phyloP scores from a whole-genome alignment of 2,113 vertebrate genomes.

The Labeo catla region DNA sequence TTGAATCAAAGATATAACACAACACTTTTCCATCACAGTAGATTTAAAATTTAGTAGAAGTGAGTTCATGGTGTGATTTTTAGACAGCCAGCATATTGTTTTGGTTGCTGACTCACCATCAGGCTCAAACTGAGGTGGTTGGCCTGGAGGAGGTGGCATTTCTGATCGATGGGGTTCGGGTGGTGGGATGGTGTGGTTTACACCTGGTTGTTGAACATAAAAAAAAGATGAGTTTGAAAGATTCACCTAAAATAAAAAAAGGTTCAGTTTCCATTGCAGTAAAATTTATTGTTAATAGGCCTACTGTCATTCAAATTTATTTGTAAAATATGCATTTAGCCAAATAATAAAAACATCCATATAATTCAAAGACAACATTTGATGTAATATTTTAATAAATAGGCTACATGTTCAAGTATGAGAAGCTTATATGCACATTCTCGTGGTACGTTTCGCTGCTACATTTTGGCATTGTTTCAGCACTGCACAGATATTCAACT shows the following conservation, averaged over 20 bases:
- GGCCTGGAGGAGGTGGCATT: not conserved
- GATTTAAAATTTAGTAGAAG: not conserved
- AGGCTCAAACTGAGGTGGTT: conserved; percentile 67
- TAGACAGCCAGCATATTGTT: not conserved
- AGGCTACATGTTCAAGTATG: not conserved
- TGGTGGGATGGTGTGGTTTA: conserved; percentile 65
- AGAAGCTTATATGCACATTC: not conserved
- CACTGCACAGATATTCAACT: not conserved
- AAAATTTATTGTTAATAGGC: not conserved
- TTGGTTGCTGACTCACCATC: conserved; percentile 21
- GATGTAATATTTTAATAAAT: not conserved
- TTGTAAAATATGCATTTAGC: not conserved
- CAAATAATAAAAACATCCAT: not conserved
- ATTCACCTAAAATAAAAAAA: not conserved
- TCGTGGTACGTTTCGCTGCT: no score
- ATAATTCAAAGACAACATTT: not conserved
- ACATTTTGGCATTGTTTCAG: not conserved
- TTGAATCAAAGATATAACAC: not conserved
- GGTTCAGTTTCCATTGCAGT: not conserved
- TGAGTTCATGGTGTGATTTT: not conserved
- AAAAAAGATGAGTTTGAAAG: not conserved
- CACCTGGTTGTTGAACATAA: conserved; percentile 53
- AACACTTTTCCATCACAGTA: not conserved
- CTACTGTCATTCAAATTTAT: not conserved
- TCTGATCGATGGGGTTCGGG: conserved; percentile 66